Evolutionary conservation across 2,797 vertebrate species (phyloP).

Genomic region (Lophius americanus): DNA sequence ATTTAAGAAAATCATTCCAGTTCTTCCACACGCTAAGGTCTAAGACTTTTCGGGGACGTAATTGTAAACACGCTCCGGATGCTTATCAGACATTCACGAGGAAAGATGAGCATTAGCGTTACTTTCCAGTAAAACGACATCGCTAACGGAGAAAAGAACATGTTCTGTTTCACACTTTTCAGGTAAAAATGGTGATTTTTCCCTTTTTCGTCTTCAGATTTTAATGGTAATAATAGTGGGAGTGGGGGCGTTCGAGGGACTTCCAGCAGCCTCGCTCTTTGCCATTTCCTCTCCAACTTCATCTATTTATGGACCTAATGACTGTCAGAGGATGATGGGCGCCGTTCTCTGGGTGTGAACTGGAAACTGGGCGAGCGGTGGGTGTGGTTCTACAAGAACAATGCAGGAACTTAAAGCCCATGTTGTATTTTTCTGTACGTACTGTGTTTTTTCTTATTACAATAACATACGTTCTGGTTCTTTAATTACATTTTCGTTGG

Average conservation of each 20-base stretch:
- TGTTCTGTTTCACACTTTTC: neutral
- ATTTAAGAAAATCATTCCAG: no score
- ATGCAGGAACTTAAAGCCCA: no score
- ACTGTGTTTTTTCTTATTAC: no score
- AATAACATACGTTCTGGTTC: no score
- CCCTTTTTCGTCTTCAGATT: neutral
- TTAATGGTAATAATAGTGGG: neutral
- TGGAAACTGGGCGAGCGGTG: conserved; percentile 15
- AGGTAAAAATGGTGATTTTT: neutral
- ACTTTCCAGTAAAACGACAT: neutral
- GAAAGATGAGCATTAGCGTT: neutral
- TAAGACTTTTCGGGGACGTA: no score
- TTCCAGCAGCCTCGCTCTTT: conserved; percentile 18
- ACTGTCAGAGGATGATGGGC: conserved; percentile 38
- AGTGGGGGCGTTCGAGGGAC: conserved; percentile 27
- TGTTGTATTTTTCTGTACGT: no score
- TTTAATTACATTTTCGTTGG: no score
- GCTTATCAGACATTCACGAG: neutral
- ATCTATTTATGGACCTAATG: conserved; percentile 50
- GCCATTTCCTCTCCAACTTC: conserved; percentile 31
- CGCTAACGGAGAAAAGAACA: neutral
- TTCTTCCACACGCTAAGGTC: no score
- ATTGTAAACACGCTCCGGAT: no score
- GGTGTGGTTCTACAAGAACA: no score
- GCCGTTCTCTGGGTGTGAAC: conserved; percentile 24